These are phyloP conservation scores for Clarias magur DNA, from an alignment of 2,113 vertebrate species.

Conservation along the genomic window DNA sequence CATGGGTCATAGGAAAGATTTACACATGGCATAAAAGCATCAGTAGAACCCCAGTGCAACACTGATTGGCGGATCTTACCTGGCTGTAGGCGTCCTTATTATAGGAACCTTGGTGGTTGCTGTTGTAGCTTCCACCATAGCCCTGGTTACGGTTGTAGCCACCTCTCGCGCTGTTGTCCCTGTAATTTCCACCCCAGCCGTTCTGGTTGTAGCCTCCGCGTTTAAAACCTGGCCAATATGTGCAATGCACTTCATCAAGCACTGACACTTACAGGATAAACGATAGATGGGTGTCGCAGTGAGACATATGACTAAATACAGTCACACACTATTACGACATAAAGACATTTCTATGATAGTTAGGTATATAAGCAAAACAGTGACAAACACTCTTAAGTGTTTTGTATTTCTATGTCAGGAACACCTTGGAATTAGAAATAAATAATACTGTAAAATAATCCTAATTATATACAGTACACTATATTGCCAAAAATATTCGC, in stretches of 20 bases:
- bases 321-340: not conserved
- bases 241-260: slow-evolving; percentile 70
- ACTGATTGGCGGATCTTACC: not conserved
- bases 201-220: slow-evolving; percentile 81
- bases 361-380: not conserved
- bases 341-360: not conserved
- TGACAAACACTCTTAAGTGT: no score
- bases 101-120: slow-evolving; percentile 66
- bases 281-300: not conserved
- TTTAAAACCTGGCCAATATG: slow-evolving; percentile 53
- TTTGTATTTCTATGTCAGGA: no score
- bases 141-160: slow-evolving; percentile 80
- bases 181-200: slow-evolving; percentile 81
- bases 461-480: no score
- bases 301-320: not conserved
- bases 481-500: no score
- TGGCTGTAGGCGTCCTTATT: slow-evolving; percentile 65
- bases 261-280: not conserved
- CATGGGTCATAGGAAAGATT: not conserved
- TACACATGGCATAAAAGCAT: not conserved
- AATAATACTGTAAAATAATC: no score
- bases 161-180: slow-evolving; percentile 75
- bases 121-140: slow-evolving; percentile 71
- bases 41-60: not conserved
- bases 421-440: not conserved